Percentiles rank a stretch among this genome's conserved stretches.
Evolutionary conservation across 2,888 invertebrate genomes (phyloP).

Genomic region (Silvanus unidentatus): DNA sequence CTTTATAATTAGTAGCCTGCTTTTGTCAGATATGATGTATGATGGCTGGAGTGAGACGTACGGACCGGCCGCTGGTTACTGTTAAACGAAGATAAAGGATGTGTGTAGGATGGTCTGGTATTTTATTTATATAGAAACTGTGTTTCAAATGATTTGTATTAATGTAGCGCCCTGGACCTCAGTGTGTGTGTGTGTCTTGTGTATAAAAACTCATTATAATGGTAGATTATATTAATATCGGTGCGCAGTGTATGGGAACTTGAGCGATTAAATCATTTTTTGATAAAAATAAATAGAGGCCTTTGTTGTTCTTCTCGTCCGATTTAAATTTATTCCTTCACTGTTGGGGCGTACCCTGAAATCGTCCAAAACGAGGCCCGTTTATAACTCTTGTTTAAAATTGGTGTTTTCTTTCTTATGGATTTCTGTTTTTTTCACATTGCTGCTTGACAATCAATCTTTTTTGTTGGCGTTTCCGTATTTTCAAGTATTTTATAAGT

Average conservation of each 20-base stretch:
- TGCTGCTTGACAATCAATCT: too few relatives aligned
- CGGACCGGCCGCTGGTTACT: neutral
- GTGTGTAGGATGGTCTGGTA: constrained; percentile 34
- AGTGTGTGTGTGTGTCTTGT: constrained; percentile 11
- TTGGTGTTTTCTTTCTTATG: too few relatives aligned
- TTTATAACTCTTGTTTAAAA: too few relatives aligned
- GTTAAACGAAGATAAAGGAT: constrained; percentile 7
- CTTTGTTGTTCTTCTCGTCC: too few relatives aligned
- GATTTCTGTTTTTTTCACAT: too few relatives aligned
- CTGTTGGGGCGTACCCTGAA: too few relatives aligned
- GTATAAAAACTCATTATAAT: constrained; percentile 31
- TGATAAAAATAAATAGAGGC: too few relatives aligned
- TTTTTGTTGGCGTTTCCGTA: too few relatives aligned
- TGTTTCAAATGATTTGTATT: constrained; percentile 37
- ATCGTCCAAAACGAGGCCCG: too few relatives aligned
- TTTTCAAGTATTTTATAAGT: too few relatives aligned
- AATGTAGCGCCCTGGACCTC: constrained; percentile 20
- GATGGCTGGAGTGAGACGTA: constrained; percentile 24
- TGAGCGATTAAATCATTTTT: neutral
- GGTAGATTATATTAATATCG: constrained; percentile 22
- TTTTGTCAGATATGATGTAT: constrained; percentile 41
- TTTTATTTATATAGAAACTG: constrained; percentile 41
- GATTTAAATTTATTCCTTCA: too few relatives aligned
- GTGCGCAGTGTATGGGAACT: constrained; percentile 19
- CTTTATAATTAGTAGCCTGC: constrained; percentile 41